These are phyloP conservation scores for Festucalex cinctus DNA, from an alignment of 2,113 vertebrate genomes.

Conservation along the genomic window DNA sequence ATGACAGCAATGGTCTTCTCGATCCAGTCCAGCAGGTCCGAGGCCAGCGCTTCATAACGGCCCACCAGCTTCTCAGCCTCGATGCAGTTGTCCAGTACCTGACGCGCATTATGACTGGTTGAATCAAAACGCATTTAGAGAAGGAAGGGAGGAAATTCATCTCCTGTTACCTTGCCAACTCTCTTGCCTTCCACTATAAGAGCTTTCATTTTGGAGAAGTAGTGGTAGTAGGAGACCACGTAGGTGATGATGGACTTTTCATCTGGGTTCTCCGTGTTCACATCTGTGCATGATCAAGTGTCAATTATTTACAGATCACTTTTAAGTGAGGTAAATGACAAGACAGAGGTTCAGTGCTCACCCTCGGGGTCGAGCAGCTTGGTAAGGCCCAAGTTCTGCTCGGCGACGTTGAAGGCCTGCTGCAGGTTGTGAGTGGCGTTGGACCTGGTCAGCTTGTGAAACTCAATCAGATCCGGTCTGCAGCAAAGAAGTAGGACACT, in stretches of 20 bases:
- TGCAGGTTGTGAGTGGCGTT: conserved; percentile 93
- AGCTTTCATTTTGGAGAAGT: conserved; percentile 99
- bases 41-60: conserved; percentile 83
- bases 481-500: not conserved
- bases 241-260: conserved; percentile 98
- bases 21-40: conserved; percentile 89
- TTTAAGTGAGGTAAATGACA: not conserved
- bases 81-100: conserved; percentile 91
- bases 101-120: not conserved
- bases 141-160: fast-evolving
- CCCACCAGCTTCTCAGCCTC: conserved; percentile 82
- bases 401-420: conserved; percentile 88
- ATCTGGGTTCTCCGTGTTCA: conserved; percentile 92
- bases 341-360: conserved; percentile 37
- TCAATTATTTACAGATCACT: not conserved
- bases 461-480: conserved; percentile 90
- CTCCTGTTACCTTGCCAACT: conserved; percentile 84
- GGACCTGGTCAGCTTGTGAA: conserved; percentile 88
- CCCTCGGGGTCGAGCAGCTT: conserved; percentile 93
- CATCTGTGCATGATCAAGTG: conserved; percentile 69
- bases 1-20: conserved; percentile 85
- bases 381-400: conserved; percentile 88
- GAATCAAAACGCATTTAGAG: not conserved
- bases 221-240: conserved; percentile 94
- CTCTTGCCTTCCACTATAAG: conserved; percentile 94